phyloP scores from a whole-genome alignment of 1,140 invertebrate species.

The Camponotus vicinus region DNA sequence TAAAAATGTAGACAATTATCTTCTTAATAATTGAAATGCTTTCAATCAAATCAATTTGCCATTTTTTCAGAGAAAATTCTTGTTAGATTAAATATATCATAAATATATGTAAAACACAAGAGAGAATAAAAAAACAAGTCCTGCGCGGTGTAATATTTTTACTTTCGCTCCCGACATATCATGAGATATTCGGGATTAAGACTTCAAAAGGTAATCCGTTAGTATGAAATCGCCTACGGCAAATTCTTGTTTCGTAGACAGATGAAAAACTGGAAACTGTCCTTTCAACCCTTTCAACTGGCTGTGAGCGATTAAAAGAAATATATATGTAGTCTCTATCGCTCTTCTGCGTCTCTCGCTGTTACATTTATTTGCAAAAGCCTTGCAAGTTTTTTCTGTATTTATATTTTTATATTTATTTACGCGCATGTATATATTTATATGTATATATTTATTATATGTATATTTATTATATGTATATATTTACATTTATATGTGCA shows the following conservation, averaged over 20 bases:
- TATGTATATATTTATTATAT: constrained; percentile 8
- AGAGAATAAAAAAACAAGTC: neutral
- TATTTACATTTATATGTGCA: neutral
- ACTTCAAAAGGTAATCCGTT: constrained; percentile 41
- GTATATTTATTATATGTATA: neutral
- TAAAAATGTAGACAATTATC: neutral
- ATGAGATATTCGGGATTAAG: constrained; percentile 13
- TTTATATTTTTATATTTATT: neutral
- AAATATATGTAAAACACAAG: neutral
- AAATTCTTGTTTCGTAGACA: constrained; percentile 12
- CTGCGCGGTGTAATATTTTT: neutral
- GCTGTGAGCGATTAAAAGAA: constrained; percentile 49
- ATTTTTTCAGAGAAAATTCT: neutral
- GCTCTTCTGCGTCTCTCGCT: no score
- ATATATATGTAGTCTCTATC: neutral
- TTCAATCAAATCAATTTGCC: neutral
- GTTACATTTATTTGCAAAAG: constrained; percentile 17
- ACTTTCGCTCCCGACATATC: neutral
- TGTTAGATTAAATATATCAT: neutral
- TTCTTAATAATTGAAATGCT: neutral
- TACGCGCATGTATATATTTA: neutral
- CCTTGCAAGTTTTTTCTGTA: neutral
- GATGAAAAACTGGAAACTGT: constrained; percentile 30
- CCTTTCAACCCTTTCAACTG: constrained; percentile 31
- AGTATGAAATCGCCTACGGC: constrained; percentile 23